phyloP scores from a whole-genome alignment of 2,113 vertebrate species.

The Ammospiza nelsoni region DNA sequence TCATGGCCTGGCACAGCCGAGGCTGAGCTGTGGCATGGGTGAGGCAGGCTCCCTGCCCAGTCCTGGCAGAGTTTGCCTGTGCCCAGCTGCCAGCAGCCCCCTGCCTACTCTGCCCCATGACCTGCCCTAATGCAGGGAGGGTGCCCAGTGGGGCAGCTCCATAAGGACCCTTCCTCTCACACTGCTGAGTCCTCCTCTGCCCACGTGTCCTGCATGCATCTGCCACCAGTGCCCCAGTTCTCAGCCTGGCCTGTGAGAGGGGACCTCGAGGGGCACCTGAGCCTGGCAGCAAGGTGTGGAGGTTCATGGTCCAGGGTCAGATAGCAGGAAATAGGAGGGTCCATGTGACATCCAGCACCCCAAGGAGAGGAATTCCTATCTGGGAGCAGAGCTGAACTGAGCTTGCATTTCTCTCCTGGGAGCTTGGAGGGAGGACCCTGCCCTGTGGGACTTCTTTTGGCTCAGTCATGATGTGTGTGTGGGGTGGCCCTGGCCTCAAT shows the following conservation, averaged over 20 bases:
- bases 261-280: rapidly evolving
- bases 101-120: background rate
- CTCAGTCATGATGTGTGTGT: rapidly evolving
- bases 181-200: background rate
- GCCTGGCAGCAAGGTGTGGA: background rate
- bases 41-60: background rate
- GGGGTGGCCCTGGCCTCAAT: background rate
- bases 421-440: background rate
- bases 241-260: background rate
- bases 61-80: background rate
- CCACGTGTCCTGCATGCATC: background rate
- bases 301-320: background rate
- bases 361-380: background rate
- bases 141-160: background rate
- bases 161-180: background rate
- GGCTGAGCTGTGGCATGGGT: background rate
- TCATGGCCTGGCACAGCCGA: rapidly evolving
- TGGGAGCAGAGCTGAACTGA: background rate
- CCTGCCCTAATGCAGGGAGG: background rate
- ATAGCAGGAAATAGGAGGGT: background rate
- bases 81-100: background rate
- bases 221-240: background rate
- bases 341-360: background rate
- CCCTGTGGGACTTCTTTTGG: background rate
- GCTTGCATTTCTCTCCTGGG: background rate